Base-by-base conservation (phyloP, 1,140 invertebrate genomes). In the Physella acuta region DNA sequence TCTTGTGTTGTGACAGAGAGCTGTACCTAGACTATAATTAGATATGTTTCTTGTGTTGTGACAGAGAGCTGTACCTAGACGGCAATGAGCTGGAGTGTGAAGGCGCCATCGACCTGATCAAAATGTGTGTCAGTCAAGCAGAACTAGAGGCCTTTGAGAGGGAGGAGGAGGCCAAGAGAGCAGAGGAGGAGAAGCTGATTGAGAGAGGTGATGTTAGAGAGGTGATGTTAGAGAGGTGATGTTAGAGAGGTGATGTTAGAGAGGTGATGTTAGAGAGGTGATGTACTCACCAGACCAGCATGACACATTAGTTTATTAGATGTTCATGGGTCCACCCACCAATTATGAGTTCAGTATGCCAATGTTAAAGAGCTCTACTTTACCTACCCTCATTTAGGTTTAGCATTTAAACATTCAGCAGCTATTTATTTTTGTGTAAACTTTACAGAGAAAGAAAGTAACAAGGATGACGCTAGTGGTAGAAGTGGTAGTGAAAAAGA, bases 81-180 rank as follows among this genome's bases (percentile, higher is more conserved):
- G 84, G 84, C 8, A 85, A 85, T 60, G 75, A 82, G 55, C 68
- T 85, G 1, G 73, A 81, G 62, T 81, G 81, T 73, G 80, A 84
- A 34, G 84, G 84, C 11, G 71, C 77, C 0, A 78, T 79, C 49
- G 77, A 81, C 44, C 70, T 85, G 24, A 81, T 85, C 36, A 78
- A 80, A 49, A 63, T 78, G 17, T 80, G 77, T 71, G 82, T 78
- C n/a, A 81, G 82, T 62, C 78, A 83, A 31, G 79, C 82, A 31
- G 79, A 84, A 58, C 69, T 72, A 28, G 83, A 85, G 58, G 75
- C 78, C 0, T 72, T 76, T 30, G 61, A 78, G 68, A 78, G 76
- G 59, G 82, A 80, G 28, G 76, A 81, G 68, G 80, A 76, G 51
- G 77, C 73, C 11, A 72, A 76, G 44, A 72, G 49, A 24, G 79